phyloP scores from a whole-genome alignment of 2,113 vertebrate species.

The Phainopepla nitens region DNA sequence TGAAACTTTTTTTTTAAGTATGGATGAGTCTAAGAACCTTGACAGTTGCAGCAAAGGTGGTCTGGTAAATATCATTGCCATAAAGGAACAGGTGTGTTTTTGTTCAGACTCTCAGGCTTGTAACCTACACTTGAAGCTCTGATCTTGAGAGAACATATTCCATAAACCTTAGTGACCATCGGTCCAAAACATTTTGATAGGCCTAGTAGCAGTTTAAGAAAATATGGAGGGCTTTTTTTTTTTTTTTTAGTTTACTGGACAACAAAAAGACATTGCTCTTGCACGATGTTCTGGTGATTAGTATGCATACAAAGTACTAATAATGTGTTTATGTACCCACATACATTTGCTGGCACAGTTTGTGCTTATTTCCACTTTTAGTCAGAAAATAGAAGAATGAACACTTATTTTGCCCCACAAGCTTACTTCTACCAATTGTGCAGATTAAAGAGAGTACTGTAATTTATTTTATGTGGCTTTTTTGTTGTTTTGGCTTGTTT shows the following conservation, averaged over 20 bases:
- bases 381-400: not conserved
- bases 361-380: not conserved
- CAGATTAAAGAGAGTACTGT: not conserved
- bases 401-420: not conserved
- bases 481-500: not conserved
- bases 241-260: not conserved
- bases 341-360: not conserved
- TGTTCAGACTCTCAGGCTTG: not conserved
- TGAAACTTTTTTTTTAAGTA: not conserved
- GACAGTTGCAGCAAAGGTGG: not conserved
- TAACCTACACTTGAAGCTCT: not conserved
- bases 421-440: not conserved
- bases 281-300: not conserved
- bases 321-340: not conserved
- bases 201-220: not conserved
- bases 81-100: not conserved
- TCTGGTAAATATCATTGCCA: not conserved
- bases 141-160: not conserved
- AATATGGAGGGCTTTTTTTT: accelerated
- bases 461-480: not conserved
- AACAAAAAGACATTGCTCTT: not conserved
- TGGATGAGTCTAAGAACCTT: not conserved
- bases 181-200: not conserved
- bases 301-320: not conserved
- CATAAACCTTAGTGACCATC: not conserved